These are phyloP conservation scores for Malurus leucopterus DNA, from an alignment of 2,797 vertebrate species.

Conservation along the genomic window DNA sequence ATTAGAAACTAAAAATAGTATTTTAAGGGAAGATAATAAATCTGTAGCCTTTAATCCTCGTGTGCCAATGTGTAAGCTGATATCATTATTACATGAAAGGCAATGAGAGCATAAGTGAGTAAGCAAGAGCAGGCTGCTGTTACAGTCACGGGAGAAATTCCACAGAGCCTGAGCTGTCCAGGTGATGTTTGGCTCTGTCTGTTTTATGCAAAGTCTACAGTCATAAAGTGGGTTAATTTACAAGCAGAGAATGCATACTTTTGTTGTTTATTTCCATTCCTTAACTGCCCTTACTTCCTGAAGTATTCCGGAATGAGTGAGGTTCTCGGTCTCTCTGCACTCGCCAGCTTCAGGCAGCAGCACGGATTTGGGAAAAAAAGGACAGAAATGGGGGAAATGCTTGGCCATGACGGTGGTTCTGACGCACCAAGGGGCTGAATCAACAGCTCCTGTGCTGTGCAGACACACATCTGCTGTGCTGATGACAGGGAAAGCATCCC, in stretches of 20 bases:
- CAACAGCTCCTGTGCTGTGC: background rate
- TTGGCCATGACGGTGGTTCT: background rate
- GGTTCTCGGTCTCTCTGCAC: background rate
- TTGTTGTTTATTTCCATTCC: background rate
- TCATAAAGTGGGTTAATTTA: background rate
- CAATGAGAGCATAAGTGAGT: background rate
- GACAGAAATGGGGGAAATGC: background rate
- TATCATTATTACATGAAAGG: conserved; percentile 28
- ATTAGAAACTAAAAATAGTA: conserved; percentile 54
- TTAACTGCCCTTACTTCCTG: background rate
- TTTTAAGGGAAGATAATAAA: conserved; percentile 48
- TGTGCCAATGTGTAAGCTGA: conserved; percentile 28
- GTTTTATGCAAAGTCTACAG: background rate
- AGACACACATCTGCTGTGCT: background rate
- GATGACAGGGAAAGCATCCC: background rate
- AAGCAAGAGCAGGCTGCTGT: conserved; percentile 5
- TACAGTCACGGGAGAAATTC: background rate
- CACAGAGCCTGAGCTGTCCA: background rate
- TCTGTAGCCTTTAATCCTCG: conserved; percentile 37
- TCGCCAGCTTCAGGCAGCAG: background rate
- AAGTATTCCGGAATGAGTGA: background rate
- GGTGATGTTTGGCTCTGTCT: background rate
- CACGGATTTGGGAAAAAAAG: accelerated
- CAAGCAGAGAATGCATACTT: background rate
- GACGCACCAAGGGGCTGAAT: background rate